Evolutionary conservation across 2,888 invertebrate genomes (phyloP).

Genomic region (Drosophila affinis): DNA sequence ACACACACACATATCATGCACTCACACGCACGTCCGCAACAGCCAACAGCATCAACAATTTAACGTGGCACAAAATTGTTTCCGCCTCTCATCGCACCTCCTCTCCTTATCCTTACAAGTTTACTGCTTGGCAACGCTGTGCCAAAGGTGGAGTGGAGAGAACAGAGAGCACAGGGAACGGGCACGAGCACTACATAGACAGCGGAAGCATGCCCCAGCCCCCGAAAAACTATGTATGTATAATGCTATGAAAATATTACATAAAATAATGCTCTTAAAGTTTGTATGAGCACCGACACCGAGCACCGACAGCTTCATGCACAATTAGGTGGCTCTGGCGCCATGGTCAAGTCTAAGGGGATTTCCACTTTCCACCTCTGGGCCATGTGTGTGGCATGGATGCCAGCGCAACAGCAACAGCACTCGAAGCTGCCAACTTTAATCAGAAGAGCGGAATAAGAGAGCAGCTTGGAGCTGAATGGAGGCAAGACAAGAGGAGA

Average conservation of each 20-base stretch:
- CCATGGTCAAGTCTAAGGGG: not conserved
- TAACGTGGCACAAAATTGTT: slow-evolving; percentile 18
- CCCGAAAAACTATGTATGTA: not conserved
- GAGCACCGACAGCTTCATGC: slow-evolving; percentile 1
- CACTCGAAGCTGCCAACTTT: not conserved
- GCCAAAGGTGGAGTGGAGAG: not conserved
- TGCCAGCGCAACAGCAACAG: not conserved
- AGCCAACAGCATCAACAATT: slow-evolving; percentile 21
- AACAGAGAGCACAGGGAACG: not conserved
- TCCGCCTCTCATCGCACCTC: slow-evolving; percentile 3
- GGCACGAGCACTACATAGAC: not conserved
- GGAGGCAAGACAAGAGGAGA: not conserved
- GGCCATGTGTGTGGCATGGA: not conserved
- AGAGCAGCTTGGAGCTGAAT: not conserved
- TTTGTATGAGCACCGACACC: not conserved
- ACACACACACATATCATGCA: not conserved
- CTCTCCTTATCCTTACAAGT: not conserved
- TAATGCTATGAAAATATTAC: not conserved
- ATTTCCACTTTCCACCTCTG: not conserved
- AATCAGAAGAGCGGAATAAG: not conserved
- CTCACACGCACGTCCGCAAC: not conserved
- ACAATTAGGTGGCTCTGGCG: not conserved
- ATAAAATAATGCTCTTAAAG: not conserved
- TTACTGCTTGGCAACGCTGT: not conserved
- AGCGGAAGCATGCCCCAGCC: not conserved